Evolutionary conservation across 2,888 invertebrate genomes (phyloP).

Genomic region (Conus canariensis): DNA sequence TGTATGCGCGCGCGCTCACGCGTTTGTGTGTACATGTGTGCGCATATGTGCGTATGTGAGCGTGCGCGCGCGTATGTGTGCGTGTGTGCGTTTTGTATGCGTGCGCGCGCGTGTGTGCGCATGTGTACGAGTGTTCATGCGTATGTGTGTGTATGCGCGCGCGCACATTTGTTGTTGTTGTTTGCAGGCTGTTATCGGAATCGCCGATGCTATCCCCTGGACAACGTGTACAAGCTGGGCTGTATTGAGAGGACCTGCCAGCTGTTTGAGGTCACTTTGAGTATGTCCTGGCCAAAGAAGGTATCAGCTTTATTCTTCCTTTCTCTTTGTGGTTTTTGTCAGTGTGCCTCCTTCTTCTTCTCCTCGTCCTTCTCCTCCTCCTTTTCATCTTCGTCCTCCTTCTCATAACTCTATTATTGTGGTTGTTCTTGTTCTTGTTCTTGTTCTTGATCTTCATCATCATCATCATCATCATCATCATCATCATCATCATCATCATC

Average conservation of each 20-base stretch:
- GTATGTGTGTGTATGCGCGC: neutral
- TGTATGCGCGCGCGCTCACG: neutral
- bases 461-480: too few relatives aligned
- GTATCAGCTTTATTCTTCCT: neutral
- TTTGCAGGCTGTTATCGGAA: conserved; percentile 32
- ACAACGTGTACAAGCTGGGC: conserved; percentile 38
- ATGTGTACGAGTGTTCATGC: neutral
- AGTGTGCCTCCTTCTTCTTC: neutral
- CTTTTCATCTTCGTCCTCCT: too few relatives aligned
- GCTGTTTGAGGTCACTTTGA: conserved; percentile 11
- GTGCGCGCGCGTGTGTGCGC: neutral
- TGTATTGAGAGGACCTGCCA: conserved; percentile 38
- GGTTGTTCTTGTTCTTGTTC: too few relatives aligned
- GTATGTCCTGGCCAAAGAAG: conserved; percentile 34
- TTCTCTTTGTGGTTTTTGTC: neutral
- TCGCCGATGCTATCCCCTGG: conserved; percentile 23
- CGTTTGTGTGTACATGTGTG: neutral
- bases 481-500: too few relatives aligned
- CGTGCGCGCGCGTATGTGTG: too few relatives aligned
- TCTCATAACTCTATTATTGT: too few relatives aligned
- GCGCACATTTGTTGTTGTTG: neutral
- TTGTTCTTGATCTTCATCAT: too few relatives aligned
- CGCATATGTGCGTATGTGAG: too few relatives aligned
- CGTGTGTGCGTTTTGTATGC: neutral
- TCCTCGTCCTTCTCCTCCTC: too few relatives aligned